These are phyloP conservation scores for Leptogaster cylindrica DNA, from an alignment of 2,888 invertebrate species.

Conservation along the genomic window DNA sequence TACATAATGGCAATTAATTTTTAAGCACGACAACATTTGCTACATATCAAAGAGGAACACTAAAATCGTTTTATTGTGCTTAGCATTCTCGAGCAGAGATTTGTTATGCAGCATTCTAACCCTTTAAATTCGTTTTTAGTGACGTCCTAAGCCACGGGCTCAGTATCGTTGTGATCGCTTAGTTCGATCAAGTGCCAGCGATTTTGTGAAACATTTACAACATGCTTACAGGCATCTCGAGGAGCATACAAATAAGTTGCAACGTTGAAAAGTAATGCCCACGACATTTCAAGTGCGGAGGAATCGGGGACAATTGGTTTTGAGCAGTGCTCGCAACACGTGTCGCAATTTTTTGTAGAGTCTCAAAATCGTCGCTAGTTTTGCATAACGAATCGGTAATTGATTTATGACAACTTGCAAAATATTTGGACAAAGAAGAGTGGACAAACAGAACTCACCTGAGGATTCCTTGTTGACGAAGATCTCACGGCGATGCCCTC, in stretches of 20 bases:
- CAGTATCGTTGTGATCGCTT: background rate
- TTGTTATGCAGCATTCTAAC: too few relatives aligned
- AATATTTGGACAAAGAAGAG: background rate
- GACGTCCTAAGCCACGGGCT: too few relatives aligned
- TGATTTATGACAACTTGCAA: background rate
- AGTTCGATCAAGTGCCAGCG: constrained; percentile 1
- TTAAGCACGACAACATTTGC: too few relatives aligned
- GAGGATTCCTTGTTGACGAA: constrained; percentile 43
- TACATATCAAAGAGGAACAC: too few relatives aligned
- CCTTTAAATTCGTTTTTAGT: too few relatives aligned
- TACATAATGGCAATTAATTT: too few relatives aligned
- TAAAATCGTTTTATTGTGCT: too few relatives aligned
- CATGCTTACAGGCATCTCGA: constrained; percentile 17
- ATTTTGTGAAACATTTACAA: constrained; percentile 30
- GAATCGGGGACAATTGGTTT: constrained; percentile 16
- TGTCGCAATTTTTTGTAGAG: constrained; percentile 27
- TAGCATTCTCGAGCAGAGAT: too few relatives aligned
- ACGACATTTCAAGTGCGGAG: background rate
- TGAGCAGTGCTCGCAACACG: background rate
- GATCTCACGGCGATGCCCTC: constrained; percentile 50
- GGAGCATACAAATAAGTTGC: constrained; percentile 43
- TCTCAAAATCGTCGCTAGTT: background rate
- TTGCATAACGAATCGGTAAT: background rate
- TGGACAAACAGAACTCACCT: constrained; percentile 37
- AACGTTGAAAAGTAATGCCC: constrained; percentile 2